Evolutionary conservation across 1,140 invertebrate species (phyloP).

Genomic region (Listronotus oregonensis): DNA sequence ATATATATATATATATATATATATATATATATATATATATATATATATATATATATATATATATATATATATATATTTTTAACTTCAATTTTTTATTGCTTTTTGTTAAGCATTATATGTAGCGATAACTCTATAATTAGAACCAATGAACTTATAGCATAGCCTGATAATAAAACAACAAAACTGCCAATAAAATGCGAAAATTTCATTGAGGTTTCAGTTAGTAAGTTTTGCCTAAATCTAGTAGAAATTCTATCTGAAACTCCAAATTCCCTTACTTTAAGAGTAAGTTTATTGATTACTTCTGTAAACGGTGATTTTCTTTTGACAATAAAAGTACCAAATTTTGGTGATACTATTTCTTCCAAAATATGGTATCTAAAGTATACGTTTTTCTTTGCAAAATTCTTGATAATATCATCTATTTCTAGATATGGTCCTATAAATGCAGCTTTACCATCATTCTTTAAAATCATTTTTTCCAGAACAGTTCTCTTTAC

Average conservation of each 20-base stretch:
- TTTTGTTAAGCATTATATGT: too few relatives aligned
- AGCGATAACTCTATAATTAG: too few relatives aligned
- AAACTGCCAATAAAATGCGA: too few relatives aligned
- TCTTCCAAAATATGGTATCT: neutral
- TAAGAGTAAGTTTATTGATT: neutral
- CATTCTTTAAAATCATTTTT: neutral
- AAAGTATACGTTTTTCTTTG: neutral
- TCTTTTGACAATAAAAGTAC: neutral
- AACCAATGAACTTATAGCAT: too few relatives aligned
- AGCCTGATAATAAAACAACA: too few relatives aligned
- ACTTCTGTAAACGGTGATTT: neutral
- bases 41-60: too few relatives aligned
- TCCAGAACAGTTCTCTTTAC: neutral
- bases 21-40: too few relatives aligned
- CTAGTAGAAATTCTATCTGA: neutral
- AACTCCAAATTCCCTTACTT: conserved; percentile 1
- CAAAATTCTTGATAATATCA: neutral
- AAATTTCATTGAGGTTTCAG: too few relatives aligned
- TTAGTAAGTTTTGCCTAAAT: too few relatives aligned
- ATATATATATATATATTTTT: too few relatives aligned
- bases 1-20: too few relatives aligned
- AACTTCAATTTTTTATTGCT: too few relatives aligned
- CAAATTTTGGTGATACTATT: neutral
- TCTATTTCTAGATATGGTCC: neutral
- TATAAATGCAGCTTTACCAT: conserved; percentile 2